Conservation (phyloP, 2,797 vertebrate species). For the Spea hammondii region DNA sequence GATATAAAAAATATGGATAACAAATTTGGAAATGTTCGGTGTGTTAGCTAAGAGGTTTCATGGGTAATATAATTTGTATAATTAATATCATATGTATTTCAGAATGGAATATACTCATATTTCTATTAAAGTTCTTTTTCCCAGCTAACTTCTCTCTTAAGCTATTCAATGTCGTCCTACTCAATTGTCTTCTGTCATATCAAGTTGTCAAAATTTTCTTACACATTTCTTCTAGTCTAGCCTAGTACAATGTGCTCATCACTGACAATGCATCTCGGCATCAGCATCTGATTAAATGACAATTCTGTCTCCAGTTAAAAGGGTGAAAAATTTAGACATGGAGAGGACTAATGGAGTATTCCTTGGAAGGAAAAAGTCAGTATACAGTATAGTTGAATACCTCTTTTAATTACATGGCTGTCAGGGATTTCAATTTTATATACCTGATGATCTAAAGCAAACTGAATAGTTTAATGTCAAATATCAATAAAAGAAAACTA, state of each 20-base stretch:
- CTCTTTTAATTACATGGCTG: not conserved
- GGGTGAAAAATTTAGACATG: not conserved
- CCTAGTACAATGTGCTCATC: not conserved
- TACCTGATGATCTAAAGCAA: not conserved
- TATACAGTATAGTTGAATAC: not conserved
- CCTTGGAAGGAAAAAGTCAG: not conserved
- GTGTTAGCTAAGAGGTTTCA: too few relatives aligned
- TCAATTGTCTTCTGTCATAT: not conserved
- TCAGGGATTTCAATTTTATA: not conserved
- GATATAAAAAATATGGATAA: too few relatives aligned
- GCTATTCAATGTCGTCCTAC: not conserved
- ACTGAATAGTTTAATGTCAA: not conserved
- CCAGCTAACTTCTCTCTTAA: not conserved
- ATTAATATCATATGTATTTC: not conserved
- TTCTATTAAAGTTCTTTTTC: not conserved
- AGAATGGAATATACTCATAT: not conserved
- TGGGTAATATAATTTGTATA: not conserved
- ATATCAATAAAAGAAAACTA: not conserved
- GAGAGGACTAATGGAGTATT: not conserved
- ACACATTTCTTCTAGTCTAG: not conserved
- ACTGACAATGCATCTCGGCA: not conserved
- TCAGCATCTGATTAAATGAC: conserved; percentile 5
- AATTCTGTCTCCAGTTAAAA: not conserved
- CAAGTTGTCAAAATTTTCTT: not conserved
- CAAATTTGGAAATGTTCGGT: too few relatives aligned